Percentiles rank a stretch among this genome's conserved stretches.
These are phyloP conservation scores for Macrotis lagotis DNA, from an alignment of 2,113 vertebrate genomes.

Conservation along the genomic window DNA sequence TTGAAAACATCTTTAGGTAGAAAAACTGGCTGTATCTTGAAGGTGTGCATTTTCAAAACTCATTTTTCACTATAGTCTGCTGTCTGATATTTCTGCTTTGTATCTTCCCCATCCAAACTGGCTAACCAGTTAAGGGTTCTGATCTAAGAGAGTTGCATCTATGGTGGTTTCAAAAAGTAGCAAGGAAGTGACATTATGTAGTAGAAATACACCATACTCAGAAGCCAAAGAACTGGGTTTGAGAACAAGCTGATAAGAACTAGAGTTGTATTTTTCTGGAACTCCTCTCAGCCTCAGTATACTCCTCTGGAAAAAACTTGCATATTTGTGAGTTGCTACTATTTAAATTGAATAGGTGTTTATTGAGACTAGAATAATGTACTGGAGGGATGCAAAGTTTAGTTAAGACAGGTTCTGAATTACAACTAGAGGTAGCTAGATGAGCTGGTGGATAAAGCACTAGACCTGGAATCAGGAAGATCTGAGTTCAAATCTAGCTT, in stretches of 20 bases:
- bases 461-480: too few species aligned
- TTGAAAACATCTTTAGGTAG: not conserved
- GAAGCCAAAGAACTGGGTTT: not conserved
- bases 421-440: too few species aligned
- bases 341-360: too few species aligned
- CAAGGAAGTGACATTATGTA: not conserved
- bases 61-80: not conserved
- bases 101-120: not conserved
- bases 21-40: not conserved
- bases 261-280: not conserved
- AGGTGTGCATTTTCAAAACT: not conserved
- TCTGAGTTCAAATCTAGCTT: too few species aligned
- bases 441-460: too few species aligned
- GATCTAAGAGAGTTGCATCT: constrained; percentile 27
- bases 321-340: too few species aligned
- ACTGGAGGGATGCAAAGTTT: too few species aligned
- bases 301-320: too few species aligned
- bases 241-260: not conserved
- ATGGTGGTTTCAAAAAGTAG: constrained; percentile 42
- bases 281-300: too few species aligned
- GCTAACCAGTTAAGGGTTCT: constrained; percentile 32
- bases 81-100: not conserved
- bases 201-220: not conserved
- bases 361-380: too few species aligned
- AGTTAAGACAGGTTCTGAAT: too few species aligned